Evolutionary conservation across 1,140 invertebrate species (phyloP), one percentile per base, ranked within the genome.

Genomic region (Chelonus insularis): DNA sequence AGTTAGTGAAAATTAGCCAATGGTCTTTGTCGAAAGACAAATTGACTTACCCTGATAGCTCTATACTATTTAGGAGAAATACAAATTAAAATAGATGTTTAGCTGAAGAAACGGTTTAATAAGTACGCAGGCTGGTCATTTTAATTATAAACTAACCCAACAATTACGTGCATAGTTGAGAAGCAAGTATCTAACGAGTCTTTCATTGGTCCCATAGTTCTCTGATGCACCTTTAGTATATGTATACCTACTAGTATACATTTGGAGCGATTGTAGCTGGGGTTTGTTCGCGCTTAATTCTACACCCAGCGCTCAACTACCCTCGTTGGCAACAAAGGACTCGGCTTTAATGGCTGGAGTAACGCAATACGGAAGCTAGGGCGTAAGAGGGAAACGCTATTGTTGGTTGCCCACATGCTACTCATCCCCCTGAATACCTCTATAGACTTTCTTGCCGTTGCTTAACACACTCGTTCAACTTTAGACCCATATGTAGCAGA

Each of bases 361-460:
- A 60, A 60, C 51, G 37, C 58, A 60, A 60, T 54, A 54, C 57
- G 25, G 36, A 52, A 55, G 34, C 36, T 29, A 55, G 34, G 36
- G 52, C 52, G 52, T 55, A 55, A 55, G 52, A 55, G 36, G 52
- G 52, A 55, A 55, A 55, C 52, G 52, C 34, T 18, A 55, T 55
- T 55, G 52, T 55, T 55, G 52, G 52, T 55, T 36, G 52, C 52
- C 52, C 52, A 55, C 52, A 55, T 55, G 52, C 52, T 55, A 55
- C 34, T 37, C 32, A 37, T 39, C 16, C 52, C 32, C 18, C 52
- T 55, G n/a, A n/a, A 23, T 29, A 23, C 14, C 11, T 51, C 12
- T 37, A 32, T 34, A 52, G 7, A 32, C 21, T 8, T 20, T 29
- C 25, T 29, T 29, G 25, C 25, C 25, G 25, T 11, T 14, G 12